Conservation (phyloP, 2,888 invertebrate species). For the Hypercompe scribonia region DNA sequence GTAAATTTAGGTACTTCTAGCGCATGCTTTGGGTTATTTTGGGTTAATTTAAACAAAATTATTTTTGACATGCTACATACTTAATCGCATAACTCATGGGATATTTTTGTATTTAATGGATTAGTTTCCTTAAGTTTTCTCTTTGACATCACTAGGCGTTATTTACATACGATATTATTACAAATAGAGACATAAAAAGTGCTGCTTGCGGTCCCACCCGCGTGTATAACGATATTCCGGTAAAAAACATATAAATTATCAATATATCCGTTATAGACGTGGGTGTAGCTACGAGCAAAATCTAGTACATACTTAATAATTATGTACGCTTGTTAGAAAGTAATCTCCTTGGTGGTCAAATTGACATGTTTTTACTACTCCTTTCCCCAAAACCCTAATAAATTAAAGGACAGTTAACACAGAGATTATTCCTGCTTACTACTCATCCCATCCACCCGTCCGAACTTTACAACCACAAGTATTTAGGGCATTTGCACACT, state of each 20-base stretch:
- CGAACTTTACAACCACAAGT: conserved; percentile 12
- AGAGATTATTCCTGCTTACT: conserved; percentile 10
- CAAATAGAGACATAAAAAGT: neutral
- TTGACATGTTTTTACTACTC: neutral
- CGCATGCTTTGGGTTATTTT: too few relatives aligned
- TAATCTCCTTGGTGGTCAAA: neutral
- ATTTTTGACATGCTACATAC: too few relatives aligned
- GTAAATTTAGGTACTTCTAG: too few relatives aligned
- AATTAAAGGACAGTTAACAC: conserved; percentile 10
- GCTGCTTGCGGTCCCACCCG: too few relatives aligned
- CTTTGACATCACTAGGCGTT: neutral
- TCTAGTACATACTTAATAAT: too few relatives aligned
- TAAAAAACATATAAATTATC: too few relatives aligned
- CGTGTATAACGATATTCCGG: too few relatives aligned
- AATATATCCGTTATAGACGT: too few relatives aligned
- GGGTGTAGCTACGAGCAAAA: too few relatives aligned
- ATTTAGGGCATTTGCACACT: conserved; percentile 18
- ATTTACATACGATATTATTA: neutral
- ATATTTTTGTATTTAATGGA: neutral
- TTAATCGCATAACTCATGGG: too few relatives aligned
- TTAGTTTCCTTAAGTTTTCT: neutral
- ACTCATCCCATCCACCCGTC: conserved; percentile 11
- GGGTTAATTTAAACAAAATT: too few relatives aligned
- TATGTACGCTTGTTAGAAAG: neutral
- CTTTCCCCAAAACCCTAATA: neutral